Conservation (phyloP, 2,113 vertebrate genomes). For the Micronycteris hirsuta region DNA sequence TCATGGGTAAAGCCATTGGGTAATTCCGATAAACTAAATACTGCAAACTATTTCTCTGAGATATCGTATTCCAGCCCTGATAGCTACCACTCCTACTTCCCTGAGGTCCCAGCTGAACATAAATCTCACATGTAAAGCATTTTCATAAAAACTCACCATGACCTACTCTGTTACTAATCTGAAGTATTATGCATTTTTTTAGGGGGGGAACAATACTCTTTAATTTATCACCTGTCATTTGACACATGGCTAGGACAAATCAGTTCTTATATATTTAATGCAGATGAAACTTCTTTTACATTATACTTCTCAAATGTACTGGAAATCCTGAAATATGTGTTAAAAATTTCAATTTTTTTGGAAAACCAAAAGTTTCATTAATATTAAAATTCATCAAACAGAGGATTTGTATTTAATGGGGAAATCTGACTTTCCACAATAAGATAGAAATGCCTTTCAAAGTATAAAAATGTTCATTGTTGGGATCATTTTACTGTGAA, state of each 20-base stretch:
- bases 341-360: not conserved
- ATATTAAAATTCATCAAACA: not conserved
- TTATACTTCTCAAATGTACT: not conserved
- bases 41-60: not conserved
- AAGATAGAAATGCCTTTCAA: not conserved
- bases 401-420: not conserved
- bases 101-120: not conserved
- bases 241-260: constrained; percentile 8
- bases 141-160: not conserved
- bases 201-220: constrained; percentile 10
- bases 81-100: not conserved
- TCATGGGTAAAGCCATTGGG: not conserved
- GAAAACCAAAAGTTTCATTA: not conserved
- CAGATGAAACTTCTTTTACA: not conserved
- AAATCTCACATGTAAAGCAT: not conserved
- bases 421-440: constrained; percentile 21
- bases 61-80: not conserved
- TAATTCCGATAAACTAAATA: not conserved
- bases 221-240: constrained; percentile 37
- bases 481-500: not conserved
- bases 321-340: not conserved
- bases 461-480: not conserved
- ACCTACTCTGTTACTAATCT: not conserved
- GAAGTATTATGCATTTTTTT: too few species aligned
- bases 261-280: not conserved